phyloP scores from a whole-genome alignment of 2,113 vertebrate genomes.

The Neogale vison region DNA sequence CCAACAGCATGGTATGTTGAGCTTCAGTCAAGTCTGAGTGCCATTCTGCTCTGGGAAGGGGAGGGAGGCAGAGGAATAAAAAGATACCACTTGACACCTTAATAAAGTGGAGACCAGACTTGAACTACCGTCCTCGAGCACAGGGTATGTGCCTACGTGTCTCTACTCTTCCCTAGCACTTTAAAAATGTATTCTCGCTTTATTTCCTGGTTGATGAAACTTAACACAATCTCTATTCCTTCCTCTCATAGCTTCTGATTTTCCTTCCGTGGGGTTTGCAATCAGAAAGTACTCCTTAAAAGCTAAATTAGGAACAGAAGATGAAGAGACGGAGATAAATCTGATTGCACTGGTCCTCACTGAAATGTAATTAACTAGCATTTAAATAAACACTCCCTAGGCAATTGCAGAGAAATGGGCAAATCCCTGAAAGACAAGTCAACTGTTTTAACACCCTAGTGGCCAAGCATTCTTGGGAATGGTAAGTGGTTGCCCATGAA shows the following conservation, averaged over 20 bases:
- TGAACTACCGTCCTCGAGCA: neutral
- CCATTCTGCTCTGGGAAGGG: neutral
- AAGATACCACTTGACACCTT: neutral
- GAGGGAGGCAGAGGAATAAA: neutral
- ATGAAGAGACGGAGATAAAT: constrained; percentile 46
- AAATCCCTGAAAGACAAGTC: neutral
- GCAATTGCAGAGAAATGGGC: neutral
- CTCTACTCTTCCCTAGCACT: neutral
- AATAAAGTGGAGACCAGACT: neutral
- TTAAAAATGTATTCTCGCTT: constrained; percentile 11
- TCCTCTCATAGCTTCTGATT: constrained; percentile 29
- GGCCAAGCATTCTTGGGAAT: neutral
- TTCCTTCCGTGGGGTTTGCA: constrained; percentile 29
- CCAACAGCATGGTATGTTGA: constrained; percentile 28
- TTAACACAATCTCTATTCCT: neutral
- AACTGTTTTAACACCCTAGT: neutral
- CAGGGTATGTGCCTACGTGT: neutral
- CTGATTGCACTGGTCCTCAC: constrained; percentile 42
- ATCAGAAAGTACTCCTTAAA: constrained; percentile 50
- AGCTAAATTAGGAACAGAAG: constrained; percentile 60
- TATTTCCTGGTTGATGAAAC: constrained; percentile 52
- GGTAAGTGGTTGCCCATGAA: neutral
- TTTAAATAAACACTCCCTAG: constrained; percentile 48
- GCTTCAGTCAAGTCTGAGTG: neutral
- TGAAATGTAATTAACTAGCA: constrained; percentile 59